Percentiles rank a stretch among this genome's conserved stretches.
phyloP scores from a whole-genome alignment of 2,113 vertebrate genomes.

The Oreochromis niloticus region DNA sequence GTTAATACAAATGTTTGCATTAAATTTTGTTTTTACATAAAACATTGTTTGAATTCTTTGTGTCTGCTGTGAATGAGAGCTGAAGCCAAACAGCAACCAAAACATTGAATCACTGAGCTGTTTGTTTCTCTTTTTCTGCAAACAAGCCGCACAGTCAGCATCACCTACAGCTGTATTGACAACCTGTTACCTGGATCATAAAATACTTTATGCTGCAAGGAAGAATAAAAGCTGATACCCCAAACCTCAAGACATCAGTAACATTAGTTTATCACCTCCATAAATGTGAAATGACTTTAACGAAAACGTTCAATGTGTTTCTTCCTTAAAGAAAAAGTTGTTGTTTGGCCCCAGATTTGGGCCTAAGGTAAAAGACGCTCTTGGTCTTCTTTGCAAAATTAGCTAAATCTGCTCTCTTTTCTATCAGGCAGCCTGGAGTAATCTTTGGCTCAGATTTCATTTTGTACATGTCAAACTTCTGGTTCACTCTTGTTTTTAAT shows the following conservation, averaged over 20 bases:
- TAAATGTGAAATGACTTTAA: not conserved
- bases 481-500: not conserved
- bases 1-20: constrained; percentile 35
- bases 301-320: not conserved
- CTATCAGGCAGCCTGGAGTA: not conserved
- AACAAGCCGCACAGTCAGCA: not conserved
- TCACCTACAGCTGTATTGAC: not conserved
- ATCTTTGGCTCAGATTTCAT: not conserved
- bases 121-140: not conserved
- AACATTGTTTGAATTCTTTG: not conserved
- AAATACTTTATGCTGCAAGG: not conserved
- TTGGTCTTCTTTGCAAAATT: not conserved
- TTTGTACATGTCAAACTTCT: not conserved
- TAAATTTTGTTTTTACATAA: constrained; percentile 2
- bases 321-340: not conserved
- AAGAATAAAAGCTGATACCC: not conserved
- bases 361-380: not conserved
- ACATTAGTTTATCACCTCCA: not conserved
- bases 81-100: not conserved
- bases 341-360: not conserved
- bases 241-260: not conserved
- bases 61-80: not conserved
- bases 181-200: not conserved
- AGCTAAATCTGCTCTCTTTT: not conserved
- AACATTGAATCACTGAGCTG: not conserved